These are phyloP conservation scores for Egretta garzetta DNA, from an alignment of 2,113 vertebrate genomes.

Conservation along the genomic window DNA sequence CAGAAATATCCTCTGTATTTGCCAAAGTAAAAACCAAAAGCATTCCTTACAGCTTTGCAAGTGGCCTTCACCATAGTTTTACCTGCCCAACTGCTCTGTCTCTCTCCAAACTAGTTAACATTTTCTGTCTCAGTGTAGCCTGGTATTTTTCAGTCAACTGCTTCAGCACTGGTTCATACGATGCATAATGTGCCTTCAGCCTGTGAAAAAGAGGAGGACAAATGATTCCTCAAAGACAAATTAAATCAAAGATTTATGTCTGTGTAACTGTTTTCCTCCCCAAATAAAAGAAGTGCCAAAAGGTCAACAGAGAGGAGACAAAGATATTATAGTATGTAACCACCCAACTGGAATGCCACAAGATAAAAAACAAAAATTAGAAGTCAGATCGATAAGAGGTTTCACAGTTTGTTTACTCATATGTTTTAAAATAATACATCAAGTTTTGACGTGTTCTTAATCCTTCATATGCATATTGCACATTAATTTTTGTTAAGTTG, in stretches of 20 bases:
- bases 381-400: neutral
- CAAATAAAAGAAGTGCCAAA: neutral
- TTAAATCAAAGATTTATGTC: slow-evolving; percentile 3
- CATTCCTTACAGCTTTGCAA: neutral
- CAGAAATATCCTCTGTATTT: neutral
- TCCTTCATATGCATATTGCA: neutral
- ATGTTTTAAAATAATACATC: neutral
- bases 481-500: neutral
- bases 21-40: neutral
- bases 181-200: slow-evolving; percentile 83
- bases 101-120: slow-evolving; percentile 81
- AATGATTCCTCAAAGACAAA: neutral
- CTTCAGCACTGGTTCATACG: slow-evolving; percentile 79
- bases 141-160: slow-evolving; percentile 86
- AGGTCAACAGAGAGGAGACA: slow-evolving; percentile 2
- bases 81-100: slow-evolving; percentile 80
- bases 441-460: neutral
- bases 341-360: neutral
- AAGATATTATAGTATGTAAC: neutral
- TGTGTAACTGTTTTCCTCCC: neutral
- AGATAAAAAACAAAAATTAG: neutral
- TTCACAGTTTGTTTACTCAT: neutral
- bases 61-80: neutral
- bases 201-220: slow-evolving; percentile 59
- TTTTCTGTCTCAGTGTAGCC: slow-evolving; percentile 80